Base-by-base conservation (phyloP, 1,140 invertebrate species). In the Drosophila lini region DNA sequence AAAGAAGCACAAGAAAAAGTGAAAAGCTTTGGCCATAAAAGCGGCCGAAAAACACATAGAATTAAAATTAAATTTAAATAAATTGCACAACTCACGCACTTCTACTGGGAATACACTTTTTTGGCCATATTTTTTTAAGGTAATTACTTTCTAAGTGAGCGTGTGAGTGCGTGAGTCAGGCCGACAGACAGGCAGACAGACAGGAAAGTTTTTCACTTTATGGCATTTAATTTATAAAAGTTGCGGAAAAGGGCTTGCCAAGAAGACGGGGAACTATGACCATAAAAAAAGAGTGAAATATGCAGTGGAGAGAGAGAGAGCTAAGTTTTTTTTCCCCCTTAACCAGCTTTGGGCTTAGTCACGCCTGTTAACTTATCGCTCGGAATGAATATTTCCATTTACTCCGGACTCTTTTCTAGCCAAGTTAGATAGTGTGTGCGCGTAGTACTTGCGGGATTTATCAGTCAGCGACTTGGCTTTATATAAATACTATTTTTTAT, bases 1-100 rank as follows among this genome's bases (percentile, higher is more conserved):
- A 53, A 68, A 50, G 22, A 50, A 50, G 16, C 4, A 31, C 9
- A n/a, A 10, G n/a, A 16, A 50, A 63, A 63, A 85, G 82, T 79
- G 76, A 83, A 88, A 86, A 80, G 62, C 50, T 63, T 64, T 22
- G 59, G 34, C 41, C 69, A 50, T 85, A 71, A 86, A 71, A 81
- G 42, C 31, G 52, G 19, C 25, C 41, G 28, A 55, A 76, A 74
- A 88, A 62, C 62, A 75, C 74, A 81, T 68, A 77, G 83, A 83
- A 80, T 83, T 78, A 76, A 86, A 88, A 86, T 86, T 80, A 83
- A 88, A 89, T 89, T 89, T 88, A 83, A 88, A 89, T 89, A 89
- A 88, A 83, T 88, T 89, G 78, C 73, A 78, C 80, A 78, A 74
- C 40, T 59, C 83, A 86, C 84, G 83, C 83, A 86, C 76, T 68